These are phyloP conservation scores for Actinia tenebrosa DNA, from an alignment of 64 coral and sea anemone species.

Conservation along the genomic window DNA sequence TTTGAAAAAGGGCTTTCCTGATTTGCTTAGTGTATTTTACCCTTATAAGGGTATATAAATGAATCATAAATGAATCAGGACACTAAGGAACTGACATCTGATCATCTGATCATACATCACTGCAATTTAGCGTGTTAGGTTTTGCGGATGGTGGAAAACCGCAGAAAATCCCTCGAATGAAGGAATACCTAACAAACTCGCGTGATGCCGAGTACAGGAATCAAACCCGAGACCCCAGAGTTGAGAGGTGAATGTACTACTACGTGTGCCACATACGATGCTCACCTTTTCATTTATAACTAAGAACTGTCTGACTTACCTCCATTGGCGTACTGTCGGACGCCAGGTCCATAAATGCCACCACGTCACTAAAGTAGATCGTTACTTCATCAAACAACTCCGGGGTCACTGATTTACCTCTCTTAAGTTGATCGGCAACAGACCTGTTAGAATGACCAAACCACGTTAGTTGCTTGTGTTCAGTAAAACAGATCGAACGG, in stretches of 20 bases:
- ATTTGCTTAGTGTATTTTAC: no score
- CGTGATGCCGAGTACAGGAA: not conserved
- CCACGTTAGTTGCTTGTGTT: not conserved
- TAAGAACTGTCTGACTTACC: not conserved
- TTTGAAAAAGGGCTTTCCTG: no score
- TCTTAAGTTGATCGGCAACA: slow-evolving; percentile 73
- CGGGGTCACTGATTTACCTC: slow-evolving; percentile 66
- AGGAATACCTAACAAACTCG: not conserved
- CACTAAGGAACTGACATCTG: no score
- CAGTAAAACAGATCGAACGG: no score
- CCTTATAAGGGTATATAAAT: no score
- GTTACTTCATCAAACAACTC: slow-evolving; percentile 83
- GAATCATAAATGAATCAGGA: no score
- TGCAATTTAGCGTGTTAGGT: no score
- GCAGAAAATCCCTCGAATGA: not conserved
- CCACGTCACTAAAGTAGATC: slow-evolving; percentile 81
- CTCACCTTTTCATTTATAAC: no score
- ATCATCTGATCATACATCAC: no score
- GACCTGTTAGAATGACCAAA: slow-evolving; percentile 15
- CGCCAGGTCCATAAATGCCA: slow-evolving; percentile 76
- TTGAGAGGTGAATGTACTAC: no score
- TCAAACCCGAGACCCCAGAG: not conserved
- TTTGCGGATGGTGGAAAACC: no score
- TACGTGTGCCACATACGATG: no score
- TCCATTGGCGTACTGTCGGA: slow-evolving; percentile 94